phyloP scores from a whole-genome alignment of 2,797 vertebrate genomes.

The Ambastaia sidthimunki region DNA sequence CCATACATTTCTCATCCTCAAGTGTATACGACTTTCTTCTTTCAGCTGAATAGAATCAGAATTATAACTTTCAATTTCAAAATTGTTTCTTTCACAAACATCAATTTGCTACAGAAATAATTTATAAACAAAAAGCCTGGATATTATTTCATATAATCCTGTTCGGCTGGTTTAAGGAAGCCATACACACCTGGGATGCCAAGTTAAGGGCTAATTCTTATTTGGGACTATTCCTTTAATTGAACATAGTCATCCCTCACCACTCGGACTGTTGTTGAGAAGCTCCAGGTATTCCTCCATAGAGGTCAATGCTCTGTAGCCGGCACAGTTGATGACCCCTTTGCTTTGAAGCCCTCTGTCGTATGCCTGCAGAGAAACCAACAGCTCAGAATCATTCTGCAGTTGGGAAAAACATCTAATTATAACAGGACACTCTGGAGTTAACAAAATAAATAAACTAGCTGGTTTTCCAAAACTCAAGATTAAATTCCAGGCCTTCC shows the following conservation, averaged over 20 bases:
- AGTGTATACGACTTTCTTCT: no score
- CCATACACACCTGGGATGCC: no score
- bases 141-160: no score
- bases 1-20: no score
- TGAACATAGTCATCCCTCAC: constrained; percentile 70
- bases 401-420: no score
- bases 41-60: no score
- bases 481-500: constrained; percentile 7
- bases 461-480: background rate
- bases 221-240: background rate
- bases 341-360: constrained; percentile 85
- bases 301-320: constrained; percentile 89
- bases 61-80: no score
- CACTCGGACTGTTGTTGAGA: constrained; percentile 85
- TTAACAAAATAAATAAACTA: background rate
- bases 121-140: no score
- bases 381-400: background rate
- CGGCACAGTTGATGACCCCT: constrained; percentile 86
- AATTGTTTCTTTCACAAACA: no score
- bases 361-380: constrained; percentile 77
- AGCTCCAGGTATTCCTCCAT: constrained; percentile 91
- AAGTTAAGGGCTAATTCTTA: no score
- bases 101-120: no score
- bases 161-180: no score
- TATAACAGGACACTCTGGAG: background rate